Percentiles rank a stretch among this genome's conserved stretches.
phyloP scores from a whole-genome alignment of 1,140 invertebrate species.

The Mercenaria mercenaria region DNA sequence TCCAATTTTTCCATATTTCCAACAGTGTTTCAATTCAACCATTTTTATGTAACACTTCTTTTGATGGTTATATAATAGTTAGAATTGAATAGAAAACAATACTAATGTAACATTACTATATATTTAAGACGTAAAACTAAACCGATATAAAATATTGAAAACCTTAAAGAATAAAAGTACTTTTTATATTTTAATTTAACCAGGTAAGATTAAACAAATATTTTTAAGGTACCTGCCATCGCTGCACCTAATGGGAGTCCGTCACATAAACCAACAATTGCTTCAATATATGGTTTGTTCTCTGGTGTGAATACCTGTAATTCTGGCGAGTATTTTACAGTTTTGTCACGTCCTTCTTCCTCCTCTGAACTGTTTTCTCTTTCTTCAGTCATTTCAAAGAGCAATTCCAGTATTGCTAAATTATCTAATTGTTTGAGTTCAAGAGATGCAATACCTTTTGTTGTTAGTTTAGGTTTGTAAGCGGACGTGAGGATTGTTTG shows the following conservation, averaged over 20 bases:
- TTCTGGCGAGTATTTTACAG: not conserved
- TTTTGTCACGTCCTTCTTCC: not conserved
- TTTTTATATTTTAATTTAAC: too few relatives aligned
- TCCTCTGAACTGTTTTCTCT: not conserved
- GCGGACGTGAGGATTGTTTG: not conserved
- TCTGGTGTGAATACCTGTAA: not conserved
- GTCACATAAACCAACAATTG: not conserved
- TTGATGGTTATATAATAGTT: too few relatives aligned
- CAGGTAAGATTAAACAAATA: too few relatives aligned
- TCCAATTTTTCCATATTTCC: too few relatives aligned
- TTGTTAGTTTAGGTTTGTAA: not conserved
- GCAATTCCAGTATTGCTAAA: not conserved
- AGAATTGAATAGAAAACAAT: too few relatives aligned
- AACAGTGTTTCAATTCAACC: too few relatives aligned
- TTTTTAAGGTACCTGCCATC: constrained; percentile 37
- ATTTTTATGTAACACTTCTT: too few relatives aligned
- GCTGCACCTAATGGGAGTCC: constrained; percentile 2
- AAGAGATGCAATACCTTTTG: not conserved
- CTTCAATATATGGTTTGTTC: not conserved
- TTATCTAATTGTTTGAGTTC: not conserved
- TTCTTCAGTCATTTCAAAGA: not conserved
- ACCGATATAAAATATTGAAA: too few relatives aligned
- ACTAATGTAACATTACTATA: too few relatives aligned
- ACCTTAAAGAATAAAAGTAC: too few relatives aligned
- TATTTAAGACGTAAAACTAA: too few relatives aligned